phyloP scores from a whole-genome alignment of 2,113 vertebrate species.

The Cairina moschata region DNA sequence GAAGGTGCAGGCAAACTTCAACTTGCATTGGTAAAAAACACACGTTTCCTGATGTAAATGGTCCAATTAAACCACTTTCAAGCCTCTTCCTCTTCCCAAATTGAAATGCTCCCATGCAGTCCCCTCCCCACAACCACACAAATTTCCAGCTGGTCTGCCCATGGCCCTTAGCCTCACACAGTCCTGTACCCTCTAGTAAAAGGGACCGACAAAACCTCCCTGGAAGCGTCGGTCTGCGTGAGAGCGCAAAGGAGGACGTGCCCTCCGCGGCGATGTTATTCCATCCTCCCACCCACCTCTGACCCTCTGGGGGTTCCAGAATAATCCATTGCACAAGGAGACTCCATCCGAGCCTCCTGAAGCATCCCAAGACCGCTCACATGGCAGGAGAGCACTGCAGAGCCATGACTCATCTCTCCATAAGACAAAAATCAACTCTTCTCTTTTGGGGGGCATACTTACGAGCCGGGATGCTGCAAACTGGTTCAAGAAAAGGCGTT shows the following conservation, averaged over 20 bases:
- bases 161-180: neutral
- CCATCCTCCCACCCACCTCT: neutral
- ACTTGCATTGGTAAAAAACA: neutral
- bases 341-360: neutral
- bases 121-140: neutral
- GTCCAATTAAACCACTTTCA: neutral
- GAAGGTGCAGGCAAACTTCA: neutral
- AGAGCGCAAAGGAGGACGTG: rapidly evolving
- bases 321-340: neutral
- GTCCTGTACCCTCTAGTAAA: neutral
- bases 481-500: neutral
- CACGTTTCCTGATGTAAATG: neutral
- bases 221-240: rapidly evolving
- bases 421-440: neutral
- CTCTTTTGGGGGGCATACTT: neutral
- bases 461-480: neutral
- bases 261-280: neutral
- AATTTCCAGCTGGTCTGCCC: neutral
- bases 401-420: neutral
- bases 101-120: neutral
- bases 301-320: neutral
- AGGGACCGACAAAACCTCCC: neutral
- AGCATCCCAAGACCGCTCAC: neutral
- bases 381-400: neutral
- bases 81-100: neutral